phyloP scores from a whole-genome alignment of 2,113 vertebrate genomes.

The Euleptes europaea region DNA sequence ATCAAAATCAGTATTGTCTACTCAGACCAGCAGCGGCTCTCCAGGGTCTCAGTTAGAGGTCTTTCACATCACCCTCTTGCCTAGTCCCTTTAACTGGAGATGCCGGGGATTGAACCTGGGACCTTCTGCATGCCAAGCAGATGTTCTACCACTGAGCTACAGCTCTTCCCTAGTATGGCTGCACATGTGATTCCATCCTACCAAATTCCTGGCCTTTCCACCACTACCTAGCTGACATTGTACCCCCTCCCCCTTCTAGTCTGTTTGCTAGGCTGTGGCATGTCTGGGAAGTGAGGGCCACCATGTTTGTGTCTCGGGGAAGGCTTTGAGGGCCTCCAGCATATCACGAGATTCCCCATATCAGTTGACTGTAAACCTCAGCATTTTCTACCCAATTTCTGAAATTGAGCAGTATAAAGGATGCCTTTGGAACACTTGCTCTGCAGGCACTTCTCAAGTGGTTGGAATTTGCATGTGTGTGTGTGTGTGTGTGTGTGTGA shows the following conservation, averaged over 20 bases:
- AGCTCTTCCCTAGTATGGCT: no score
- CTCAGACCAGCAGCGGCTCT: no score
- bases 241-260: no score
- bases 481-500: background rate
- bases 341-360: background rate
- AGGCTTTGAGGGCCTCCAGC: background rate
- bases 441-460: background rate
- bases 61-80: no score
- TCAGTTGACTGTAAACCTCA: background rate
- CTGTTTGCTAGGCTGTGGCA: background rate
- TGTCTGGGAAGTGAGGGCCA: background rate
- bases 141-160: no score
- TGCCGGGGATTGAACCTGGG: no score
- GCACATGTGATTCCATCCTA: background rate
- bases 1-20: no score
- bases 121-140: no score
- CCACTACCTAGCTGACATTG: background rate
- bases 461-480: background rate
- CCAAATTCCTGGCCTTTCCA: background rate
- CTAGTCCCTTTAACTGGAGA: no score
- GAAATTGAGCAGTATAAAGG: background rate
- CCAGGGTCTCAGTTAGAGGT: no score
- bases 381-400: background rate
- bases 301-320: no score
- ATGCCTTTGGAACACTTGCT: background rate